Base-by-base conservation (phyloP, 2,797 vertebrate genomes). In the Cetoscarus ocellatus region DNA sequence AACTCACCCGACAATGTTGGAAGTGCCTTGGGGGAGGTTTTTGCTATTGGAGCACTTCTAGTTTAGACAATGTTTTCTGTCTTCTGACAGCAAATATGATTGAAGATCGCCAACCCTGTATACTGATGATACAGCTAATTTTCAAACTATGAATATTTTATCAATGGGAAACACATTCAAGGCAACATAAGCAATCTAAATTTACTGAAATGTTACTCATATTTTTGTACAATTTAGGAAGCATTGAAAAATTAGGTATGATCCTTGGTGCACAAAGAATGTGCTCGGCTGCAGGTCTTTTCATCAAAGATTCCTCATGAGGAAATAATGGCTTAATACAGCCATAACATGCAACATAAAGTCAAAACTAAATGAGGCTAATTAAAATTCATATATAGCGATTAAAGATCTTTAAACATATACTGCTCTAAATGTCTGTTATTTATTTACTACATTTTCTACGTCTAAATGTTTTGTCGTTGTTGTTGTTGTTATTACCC, bases 251-350 rank as follows among this genome's bases (percentile, higher is more conserved):
- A 2, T 27, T 2, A 27, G 27, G 27, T 27, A 27, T 14, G 62
- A 71, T 66, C 73, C 52, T 77, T 56, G 43, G 39, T 49, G 5
- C 40, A 56, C 50, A 68, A 56, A 76, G 75, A 70, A 47, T 0
- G 15, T 38, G 66, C 72, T 71, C 77, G 70, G 66, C 75, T 88
- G 82, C 85, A 80, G 70, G 66, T 71, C 19, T 50, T 27, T 58
- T 34, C 84, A 82, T 75, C 81, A 83, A 75, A 80, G 77, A 35
- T 77, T 82, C 63, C 77, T 77, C 55, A 61, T 10, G 3, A 69
- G 67, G 67, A 78, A 78, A 75, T 18, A 83, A 74, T 77, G 85
- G 84, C 80, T 79, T 89, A 88, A 91, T 86, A 83, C 82, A 85
- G 87, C 88, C 84, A 67, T 74, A 79, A 67, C 75, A 70, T 82